Percentiles rank a stretch among this genome's conserved stretches.
phyloP scores from a whole-genome alignment of 1,140 invertebrate species.

The Drosophila busckii region DNA sequence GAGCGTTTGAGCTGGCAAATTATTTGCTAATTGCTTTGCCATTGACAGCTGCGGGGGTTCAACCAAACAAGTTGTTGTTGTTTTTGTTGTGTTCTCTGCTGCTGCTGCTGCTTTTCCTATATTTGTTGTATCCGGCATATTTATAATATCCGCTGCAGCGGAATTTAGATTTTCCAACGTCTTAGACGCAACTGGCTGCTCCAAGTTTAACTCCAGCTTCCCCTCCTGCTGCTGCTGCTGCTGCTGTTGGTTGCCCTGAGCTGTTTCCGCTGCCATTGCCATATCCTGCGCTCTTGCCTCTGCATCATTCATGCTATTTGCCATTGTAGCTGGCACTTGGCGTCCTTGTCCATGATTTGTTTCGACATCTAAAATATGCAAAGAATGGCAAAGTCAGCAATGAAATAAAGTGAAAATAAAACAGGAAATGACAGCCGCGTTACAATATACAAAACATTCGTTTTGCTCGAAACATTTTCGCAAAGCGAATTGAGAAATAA shows the following conservation, averaged over 20 bases:
- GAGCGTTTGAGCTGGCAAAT: constrained; percentile 58
- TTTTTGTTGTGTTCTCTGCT: constrained; percentile 11
- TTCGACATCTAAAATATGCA: constrained; percentile 74
- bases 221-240: not conserved
- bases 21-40: constrained; percentile 66
- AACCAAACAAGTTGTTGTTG: not conserved
- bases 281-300: constrained; percentile 22
- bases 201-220: constrained; percentile 2
- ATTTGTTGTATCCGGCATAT: constrained; percentile 57
- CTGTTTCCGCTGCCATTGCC: constrained; percentile 10
- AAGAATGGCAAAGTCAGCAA: constrained; percentile 57
- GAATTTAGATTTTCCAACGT: constrained; percentile 64
- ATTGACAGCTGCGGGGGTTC: constrained; percentile 38
- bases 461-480: constrained; percentile 37
- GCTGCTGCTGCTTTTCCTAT: constrained; percentile 1
- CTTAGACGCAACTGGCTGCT: constrained; percentile 34
- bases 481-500: constrained; percentile 64
- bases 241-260: too few relatives aligned
- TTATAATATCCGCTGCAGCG: constrained; percentile 65
- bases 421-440: constrained; percentile 69
- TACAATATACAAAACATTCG: constrained; percentile 53
- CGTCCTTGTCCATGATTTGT: constrained; percentile 61
- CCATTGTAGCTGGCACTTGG: constrained; percentile 18
- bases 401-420: constrained; percentile 68
- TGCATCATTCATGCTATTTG: constrained; percentile 62